Evolutionary conservation across 2,113 vertebrate genomes (phyloP).

Genomic region (Heptranchias perlo): DNA sequence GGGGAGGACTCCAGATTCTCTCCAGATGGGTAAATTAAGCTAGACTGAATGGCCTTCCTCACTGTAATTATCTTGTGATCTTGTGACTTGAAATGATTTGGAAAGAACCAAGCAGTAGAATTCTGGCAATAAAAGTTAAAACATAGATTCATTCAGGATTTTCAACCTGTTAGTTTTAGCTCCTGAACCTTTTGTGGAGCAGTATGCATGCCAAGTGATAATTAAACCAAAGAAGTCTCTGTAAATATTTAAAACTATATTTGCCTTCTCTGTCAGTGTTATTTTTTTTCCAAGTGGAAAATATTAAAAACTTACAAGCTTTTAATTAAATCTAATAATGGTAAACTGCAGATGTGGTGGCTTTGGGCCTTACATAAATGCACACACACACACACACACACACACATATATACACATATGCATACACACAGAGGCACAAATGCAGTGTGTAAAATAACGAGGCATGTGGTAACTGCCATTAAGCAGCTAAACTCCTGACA

Average conservation of each 20-base stretch:
- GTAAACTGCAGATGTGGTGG: not conserved
- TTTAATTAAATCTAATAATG: not conserved
- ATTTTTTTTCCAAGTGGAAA: not conserved
- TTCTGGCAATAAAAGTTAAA: not conserved
- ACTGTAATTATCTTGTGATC: not conserved
- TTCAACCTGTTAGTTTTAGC: not conserved
- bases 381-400: not conserved
- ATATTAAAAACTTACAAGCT: not conserved
- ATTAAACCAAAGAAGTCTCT: not conserved
- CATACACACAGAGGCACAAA: not conserved
- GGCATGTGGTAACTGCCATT: not conserved
- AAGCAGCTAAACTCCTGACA: not conserved
- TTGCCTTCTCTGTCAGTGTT: not conserved
- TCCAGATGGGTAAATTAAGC: not conserved
- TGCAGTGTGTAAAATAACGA: not conserved
- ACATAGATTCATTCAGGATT: not conserved
- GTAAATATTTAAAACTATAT: not conserved
- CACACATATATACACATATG: not conserved
- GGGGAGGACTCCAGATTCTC: not conserved
- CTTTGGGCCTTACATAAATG: not conserved
- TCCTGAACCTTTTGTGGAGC: not conserved
- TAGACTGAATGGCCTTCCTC: not conserved
- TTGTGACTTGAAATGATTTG: conserved; percentile 8
- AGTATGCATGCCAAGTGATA: not conserved
- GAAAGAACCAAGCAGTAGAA: not conserved